Percentiles rank a stretch among this genome's conserved stretches.
phyloP scores from a whole-genome alignment of 2,888 invertebrate species.

The Sarcophaga caerulescens region DNA sequence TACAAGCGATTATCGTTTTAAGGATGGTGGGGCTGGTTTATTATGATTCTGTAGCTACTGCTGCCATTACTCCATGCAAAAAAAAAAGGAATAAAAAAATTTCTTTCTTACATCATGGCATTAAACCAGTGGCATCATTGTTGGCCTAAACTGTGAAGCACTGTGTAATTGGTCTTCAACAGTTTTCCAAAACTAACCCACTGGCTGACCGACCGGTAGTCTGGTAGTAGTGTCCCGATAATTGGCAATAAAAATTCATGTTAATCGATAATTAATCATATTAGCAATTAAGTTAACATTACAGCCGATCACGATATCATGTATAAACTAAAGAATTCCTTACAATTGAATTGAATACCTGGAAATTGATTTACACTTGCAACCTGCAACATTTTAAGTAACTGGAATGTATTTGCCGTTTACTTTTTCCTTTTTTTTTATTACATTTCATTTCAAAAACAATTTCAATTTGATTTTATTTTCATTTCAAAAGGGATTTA shows the following conservation, averaged over 20 bases:
- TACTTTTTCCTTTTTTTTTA: too few relatives aligned
- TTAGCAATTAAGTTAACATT: conserved; percentile 77
- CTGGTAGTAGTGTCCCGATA: conserved; percentile 68
- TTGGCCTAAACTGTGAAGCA: conserved; percentile 45
- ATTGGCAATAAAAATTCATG: conserved; percentile 80
- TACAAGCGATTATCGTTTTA: conserved; percentile 60
- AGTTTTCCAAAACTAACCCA: conserved; percentile 35
- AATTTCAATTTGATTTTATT: neutral
- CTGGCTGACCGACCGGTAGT: conserved; percentile 50
- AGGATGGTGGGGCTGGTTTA: conserved; percentile 1
- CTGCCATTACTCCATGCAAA: neutral
- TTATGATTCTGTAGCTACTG: neutral
- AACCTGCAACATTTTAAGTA: conserved; percentile 3
- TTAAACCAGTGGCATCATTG: conserved; percentile 42
- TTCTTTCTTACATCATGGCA: too few relatives aligned
- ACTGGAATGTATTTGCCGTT: too few relatives aligned
- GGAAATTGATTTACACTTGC: conserved; percentile 14
- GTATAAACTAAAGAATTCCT: conserved; percentile 47
- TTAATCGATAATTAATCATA: conserved; percentile 80
- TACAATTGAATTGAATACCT: conserved; percentile 29
- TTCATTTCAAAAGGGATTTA: neutral
- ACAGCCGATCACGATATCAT: conserved; percentile 77
- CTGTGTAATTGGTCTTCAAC: conserved; percentile 49
- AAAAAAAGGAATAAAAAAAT: too few relatives aligned
- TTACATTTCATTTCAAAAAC: neutral